Base-by-base conservation (phyloP, 2,797 vertebrate species). In the Ptychobarbus kaznakovi region DNA sequence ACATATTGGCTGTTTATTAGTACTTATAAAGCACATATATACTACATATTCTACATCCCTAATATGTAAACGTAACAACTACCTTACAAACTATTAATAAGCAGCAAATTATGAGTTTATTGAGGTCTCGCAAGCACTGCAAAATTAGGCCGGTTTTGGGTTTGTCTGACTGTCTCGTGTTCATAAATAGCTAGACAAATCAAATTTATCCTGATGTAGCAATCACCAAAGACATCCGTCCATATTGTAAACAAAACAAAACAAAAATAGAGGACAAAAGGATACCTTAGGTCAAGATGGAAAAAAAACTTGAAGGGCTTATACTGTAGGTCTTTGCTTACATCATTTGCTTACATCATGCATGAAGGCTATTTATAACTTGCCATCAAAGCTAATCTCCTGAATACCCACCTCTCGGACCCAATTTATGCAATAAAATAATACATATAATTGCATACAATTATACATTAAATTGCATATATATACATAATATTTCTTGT, bases 301-400 rank as follows among this genome's bases (percentile, higher is more conserved):
- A 16, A 10, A 58, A 18, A 44, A 68, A 76, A 76, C 38, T 38
- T 63, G 42, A 32, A 76, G 72, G 25, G 46, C 32, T 28, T 79
- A 44, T 28, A 40, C 38, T 40, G 38, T 40, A 53, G 3, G 3
- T 38, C 12, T 58, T 65, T 66, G 32, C 13, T 72, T 25, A 35
- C 22, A 25, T 84, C 77, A 74, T 44, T 65, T 66, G 32, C 13
- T 72, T 25, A 35, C 22, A 25, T 84, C 77, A 74, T 44, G 10
- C 5, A 53, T 53, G 3, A 46, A 56, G 32, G 4, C 46, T 66
- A 66, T 68, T 69, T 83, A 75, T 66, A 80, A 40, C 9, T 2
- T 25, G 16, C n/a, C 49, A 70, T 73, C 40, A 63, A 70, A 63
- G 58, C 46, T 25, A 44, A 61, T 40, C 28, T 40, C 49, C 44